Evolutionary conservation across 53 echinoderm and acorn worm species (phyloP).

Genomic region (Holothuria scabra): DNA sequence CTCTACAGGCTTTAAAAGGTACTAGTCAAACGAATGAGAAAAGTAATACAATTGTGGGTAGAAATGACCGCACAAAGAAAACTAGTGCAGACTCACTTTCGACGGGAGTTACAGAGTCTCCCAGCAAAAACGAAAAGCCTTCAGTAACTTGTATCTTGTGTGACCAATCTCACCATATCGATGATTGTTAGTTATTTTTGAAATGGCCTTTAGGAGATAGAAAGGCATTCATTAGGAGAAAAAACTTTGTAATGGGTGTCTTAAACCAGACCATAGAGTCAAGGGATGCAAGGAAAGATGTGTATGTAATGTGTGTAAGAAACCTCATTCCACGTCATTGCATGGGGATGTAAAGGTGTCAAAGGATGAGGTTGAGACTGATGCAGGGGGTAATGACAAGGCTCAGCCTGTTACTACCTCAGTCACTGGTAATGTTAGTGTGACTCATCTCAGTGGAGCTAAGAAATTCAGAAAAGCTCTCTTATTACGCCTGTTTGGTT

Average conservation of each 20-base stretch:
- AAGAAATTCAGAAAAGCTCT: too few species aligned
- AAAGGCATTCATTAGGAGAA: slow-evolving; percentile 23
- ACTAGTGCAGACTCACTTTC: too few species aligned
- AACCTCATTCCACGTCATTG: slow-evolving; percentile 54
- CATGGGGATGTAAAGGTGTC: too few species aligned
- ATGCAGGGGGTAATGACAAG: too few species aligned
- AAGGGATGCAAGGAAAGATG: slow-evolving; percentile 41
- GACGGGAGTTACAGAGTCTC: too few species aligned
- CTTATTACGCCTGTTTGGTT: too few species aligned
- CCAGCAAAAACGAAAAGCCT: not conserved
- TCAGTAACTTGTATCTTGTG: slow-evolving; percentile 1
- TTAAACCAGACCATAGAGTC: slow-evolving; percentile 59
- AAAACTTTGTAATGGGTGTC: slow-evolving; percentile 59
- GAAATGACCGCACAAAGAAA: not conserved
- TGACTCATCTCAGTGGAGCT: not conserved
- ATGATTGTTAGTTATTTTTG: not conserved
- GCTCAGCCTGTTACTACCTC: not conserved
- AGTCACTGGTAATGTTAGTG: slow-evolving; percentile 2
- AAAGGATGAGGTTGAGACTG: too few species aligned
- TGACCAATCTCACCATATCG: not conserved
- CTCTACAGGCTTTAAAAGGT: slow-evolving; percentile 15
- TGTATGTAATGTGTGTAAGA: slow-evolving; percentile 55
- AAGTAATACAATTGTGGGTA: not conserved
- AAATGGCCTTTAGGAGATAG: slow-evolving; percentile 15
- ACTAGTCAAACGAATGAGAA: not conserved